phyloP scores from a whole-genome alignment of 2,888 invertebrate species.

The Drosophila dives region DNA sequence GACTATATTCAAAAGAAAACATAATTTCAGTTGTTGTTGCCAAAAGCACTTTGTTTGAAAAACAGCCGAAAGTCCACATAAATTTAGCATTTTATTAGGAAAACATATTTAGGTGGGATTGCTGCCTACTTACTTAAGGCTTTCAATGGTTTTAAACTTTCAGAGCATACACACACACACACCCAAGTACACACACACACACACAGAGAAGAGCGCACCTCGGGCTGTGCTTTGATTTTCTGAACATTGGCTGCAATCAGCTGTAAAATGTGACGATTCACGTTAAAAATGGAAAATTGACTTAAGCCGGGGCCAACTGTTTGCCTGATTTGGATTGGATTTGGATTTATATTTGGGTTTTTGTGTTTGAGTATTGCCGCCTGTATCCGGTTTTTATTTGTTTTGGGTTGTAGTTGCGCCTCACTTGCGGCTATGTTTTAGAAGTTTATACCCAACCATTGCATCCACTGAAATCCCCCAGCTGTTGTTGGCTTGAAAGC shows the following conservation, averaged over 20 bases:
- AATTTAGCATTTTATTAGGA: conserved; percentile 18
- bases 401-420: conserved; percentile 58
- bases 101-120: conserved; percentile 8
- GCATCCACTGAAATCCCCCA: conserved; percentile 11
- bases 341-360: conserved; percentile 49
- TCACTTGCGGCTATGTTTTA: conserved; percentile 73
- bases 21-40: not conserved
- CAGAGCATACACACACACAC: conserved; percentile 1
- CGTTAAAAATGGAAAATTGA: conserved; percentile 53
- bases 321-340: conserved; percentile 67
- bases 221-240: conserved; percentile 67
- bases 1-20: not conserved
- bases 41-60: not conserved
- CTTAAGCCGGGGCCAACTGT: conserved; percentile 59
- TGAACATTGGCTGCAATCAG: conserved; percentile 72
- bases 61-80: not conserved
- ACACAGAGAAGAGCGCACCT: conserved; percentile 19
- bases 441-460: conserved; percentile 46
- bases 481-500: conserved; percentile 21
- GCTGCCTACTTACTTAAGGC: not conserved
- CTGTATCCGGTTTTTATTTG: conserved; percentile 43
- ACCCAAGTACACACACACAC: not conserved
- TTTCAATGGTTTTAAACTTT: conserved; percentile 16
- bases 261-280: conserved; percentile 65
- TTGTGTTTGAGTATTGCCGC: conserved; percentile 1